Evolutionary conservation across 2,888 invertebrate species (phyloP).

Genomic region (Cataglyphis rosenhaueri): DNA sequence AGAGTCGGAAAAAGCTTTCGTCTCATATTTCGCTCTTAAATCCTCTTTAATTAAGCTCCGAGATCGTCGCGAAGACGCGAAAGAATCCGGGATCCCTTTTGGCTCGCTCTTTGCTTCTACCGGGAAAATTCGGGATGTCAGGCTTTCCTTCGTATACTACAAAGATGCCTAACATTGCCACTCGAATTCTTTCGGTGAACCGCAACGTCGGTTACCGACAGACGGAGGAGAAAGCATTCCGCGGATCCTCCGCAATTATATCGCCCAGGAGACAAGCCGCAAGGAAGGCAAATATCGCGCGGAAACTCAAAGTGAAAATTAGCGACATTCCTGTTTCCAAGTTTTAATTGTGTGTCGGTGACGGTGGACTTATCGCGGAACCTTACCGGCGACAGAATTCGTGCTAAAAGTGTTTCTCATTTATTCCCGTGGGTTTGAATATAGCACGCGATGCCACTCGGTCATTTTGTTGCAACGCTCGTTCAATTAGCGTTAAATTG

Average conservation of each 20-base stretch:
- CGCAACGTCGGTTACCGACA: slow-evolving; percentile 13
- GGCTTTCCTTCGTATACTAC: background rate
- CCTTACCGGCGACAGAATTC: background rate
- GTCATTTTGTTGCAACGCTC: background rate
- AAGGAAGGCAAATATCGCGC: slow-evolving; percentile 9
- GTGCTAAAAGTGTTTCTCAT: slow-evolving; percentile 24
- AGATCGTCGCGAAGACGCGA: slow-evolving; percentile 10
- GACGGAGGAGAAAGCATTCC: slow-evolving; percentile 32
- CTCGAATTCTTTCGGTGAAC: slow-evolving; percentile 30
- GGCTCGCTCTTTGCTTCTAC: background rate
- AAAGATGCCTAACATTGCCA: slow-evolving; percentile 34
- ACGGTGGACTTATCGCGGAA: slow-evolving; percentile 27
- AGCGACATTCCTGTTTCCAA: slow-evolving; percentile 22
- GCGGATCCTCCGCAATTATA: slow-evolving; percentile 5
- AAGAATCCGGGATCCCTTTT: background rate
- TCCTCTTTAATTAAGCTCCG: slow-evolving; percentile 52
- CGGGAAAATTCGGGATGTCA: slow-evolving; percentile 26
- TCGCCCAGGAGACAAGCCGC: background rate
- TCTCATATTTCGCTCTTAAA: slow-evolving; percentile 34
- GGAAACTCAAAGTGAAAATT: slow-evolving; percentile 37
- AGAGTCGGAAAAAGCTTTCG: slow-evolving; percentile 26
- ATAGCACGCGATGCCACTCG: background rate
- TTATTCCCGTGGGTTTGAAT: background rate
- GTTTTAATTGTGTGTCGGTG: slow-evolving; percentile 39
- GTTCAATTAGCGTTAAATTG: slow-evolving; percentile 1